phyloP scores from a whole-genome alignment of 2,888 invertebrate genomes.

The Polyommatus icarus region DNA sequence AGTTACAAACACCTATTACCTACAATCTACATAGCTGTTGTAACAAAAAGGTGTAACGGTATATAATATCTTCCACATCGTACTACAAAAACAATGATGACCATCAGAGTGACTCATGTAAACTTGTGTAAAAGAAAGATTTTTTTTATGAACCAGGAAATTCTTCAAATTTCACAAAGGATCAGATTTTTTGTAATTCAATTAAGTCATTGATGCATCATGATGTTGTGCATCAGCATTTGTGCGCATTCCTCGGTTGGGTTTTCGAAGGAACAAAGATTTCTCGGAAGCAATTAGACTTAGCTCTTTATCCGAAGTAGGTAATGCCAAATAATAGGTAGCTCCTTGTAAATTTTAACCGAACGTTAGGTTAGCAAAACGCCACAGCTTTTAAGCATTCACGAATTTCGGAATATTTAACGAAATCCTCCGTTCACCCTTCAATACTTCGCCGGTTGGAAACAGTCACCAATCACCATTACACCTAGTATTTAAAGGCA shows the following conservation, averaged over 20 bases:
- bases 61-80: background rate
- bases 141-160: background rate
- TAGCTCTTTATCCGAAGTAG: too few species aligned
- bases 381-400: too few species aligned
- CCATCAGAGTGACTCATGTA: background rate
- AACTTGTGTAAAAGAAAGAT: background rate
- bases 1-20: background rate
- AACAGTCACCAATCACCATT: too few species aligned
- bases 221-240: background rate
- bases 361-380: too few species aligned
- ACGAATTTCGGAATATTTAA: too few species aligned
- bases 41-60: conserved; percentile 13
- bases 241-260: too few species aligned
- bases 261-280: too few species aligned
- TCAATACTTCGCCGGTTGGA: too few species aligned
- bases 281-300: too few species aligned
- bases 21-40: background rate
- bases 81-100: background rate
- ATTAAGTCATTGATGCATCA: background rate
- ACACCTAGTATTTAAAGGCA: background rate
- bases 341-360: too few species aligned
- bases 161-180: background rate
- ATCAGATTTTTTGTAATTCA: background rate
- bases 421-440: too few species aligned
- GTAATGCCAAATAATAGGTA: too few species aligned